A percentile compares a stretch with the other conserved stretches of the same genome.
phyloP scores from a whole-genome alignment of 2,113 vertebrate species.

The Odocoileus virginianus region DNA sequence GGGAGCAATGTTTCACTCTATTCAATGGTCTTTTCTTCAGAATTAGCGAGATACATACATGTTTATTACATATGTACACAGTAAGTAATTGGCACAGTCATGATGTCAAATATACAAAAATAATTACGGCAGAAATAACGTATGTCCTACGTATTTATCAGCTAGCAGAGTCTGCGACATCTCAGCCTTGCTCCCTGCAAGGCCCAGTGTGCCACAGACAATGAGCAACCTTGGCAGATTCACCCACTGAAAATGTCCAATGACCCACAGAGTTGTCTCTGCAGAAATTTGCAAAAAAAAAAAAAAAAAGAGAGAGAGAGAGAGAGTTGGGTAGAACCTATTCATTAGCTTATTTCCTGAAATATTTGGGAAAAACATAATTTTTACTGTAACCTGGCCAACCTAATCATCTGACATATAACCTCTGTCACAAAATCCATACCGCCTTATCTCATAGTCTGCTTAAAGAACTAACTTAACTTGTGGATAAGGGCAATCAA shows the following conservation, averaged over 20 bases:
- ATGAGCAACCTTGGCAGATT: background rate
- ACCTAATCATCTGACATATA: background rate
- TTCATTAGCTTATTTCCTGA: background rate
- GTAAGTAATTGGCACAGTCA: background rate
- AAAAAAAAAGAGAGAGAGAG: background rate
- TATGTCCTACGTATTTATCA: background rate
- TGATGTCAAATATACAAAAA: background rate
- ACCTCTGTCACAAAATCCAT: background rate
- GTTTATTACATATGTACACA: background rate
- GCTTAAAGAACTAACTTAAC: background rate
- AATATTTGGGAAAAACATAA: background rate
- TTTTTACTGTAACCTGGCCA: background rate
- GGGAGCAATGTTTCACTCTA: background rate
- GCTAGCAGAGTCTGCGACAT: background rate
- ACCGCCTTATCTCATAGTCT: background rate
- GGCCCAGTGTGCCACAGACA: background rate
- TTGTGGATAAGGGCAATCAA: background rate
- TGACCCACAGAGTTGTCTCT: background rate
- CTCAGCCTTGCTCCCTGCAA: background rate
- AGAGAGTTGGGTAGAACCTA: background rate
- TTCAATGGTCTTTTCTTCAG: background rate
- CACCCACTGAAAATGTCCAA: background rate
- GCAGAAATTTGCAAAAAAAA: background rate
- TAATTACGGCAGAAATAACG: background rate
- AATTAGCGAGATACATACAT: background rate